phyloP scores from a whole-genome alignment of 2,113 vertebrate species.

The Pedionomus torquatus region DNA sequence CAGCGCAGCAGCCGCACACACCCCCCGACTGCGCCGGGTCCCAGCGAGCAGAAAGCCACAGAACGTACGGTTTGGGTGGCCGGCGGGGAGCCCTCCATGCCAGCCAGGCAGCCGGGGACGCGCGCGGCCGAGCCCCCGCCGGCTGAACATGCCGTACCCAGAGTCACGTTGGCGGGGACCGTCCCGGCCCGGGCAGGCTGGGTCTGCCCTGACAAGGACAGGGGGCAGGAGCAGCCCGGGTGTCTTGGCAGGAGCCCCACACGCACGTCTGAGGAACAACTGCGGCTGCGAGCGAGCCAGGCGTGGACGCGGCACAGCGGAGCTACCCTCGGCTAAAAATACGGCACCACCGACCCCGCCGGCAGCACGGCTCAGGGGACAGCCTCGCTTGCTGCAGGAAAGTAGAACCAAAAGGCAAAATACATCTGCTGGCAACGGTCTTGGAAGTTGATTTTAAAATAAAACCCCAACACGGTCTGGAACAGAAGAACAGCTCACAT shows the following conservation, averaged over 20 bases:
- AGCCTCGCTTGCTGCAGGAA: not conserved
- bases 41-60: not conserved
- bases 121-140: not conserved
- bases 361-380: not conserved
- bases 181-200: slow-evolving; percentile 29
- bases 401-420: not conserved
- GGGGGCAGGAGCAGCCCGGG: slow-evolving; percentile 54
- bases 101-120: not conserved
- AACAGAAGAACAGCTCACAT: not conserved
- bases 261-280: slow-evolving; percentile 67
- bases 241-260: slow-evolving; percentile 68
- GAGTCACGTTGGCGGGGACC: slow-evolving; percentile 9
- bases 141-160: slow-evolving; percentile 48
- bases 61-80: slow-evolving; percentile 60
- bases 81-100: slow-evolving; percentile 61
- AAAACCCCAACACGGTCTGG: accelerated
- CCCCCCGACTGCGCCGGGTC: not conserved
- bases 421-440: not conserved
- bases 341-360: slow-evolving; percentile 24
- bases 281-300: slow-evolving; percentile 59
- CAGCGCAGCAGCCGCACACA: not conserved
- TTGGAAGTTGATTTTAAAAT: not conserved
- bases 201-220: slow-evolving; percentile 66
- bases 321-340: slow-evolving; percentile 59
- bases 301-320: slow-evolving; percentile 33